Base-by-base conservation (phyloP, 2,888 invertebrate species). In the Cactoblastis cactorum region DNA sequence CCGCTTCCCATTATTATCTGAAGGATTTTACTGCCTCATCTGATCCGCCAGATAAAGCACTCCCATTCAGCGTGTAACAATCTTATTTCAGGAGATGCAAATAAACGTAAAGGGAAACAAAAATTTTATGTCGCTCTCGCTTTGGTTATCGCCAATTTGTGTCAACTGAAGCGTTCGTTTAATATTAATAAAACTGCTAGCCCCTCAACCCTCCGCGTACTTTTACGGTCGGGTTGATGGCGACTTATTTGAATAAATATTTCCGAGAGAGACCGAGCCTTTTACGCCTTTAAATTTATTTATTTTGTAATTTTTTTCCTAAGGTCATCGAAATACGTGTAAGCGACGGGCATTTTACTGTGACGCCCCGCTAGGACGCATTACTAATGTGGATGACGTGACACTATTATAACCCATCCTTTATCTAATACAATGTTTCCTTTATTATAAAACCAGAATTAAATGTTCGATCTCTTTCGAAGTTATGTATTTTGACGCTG, bases 181-280 rank as follows among this genome's bases (percentile, higher is more conserved):
- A 86, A 86, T 88, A 87, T 85, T 85, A 88, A 87, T 88, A 85
- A 86, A 87, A 84, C 74, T 77, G 79, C 80, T 80, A 75, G 80
- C 78, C 77, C 75, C 75, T 79, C 81, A 83, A 81, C 84, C 86
- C 86, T 84, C 74, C 66, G 76, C 78, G 77, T 77, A 74, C 80
- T 83, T 85, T 87, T 83, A 88, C 83, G 86, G 84, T 83, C 77
- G 83, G 82, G 67, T 85, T 84, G 80, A 83, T 84, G 80, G 83
- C 78, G 77, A 84, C 84, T 83, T 86, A 87, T 89, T 88, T 88
- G 81, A 89, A 88, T 88, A 86, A 87, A 88, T 87, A 85, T 85
- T 83, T 85, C 76, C 62, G 77, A 80, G 76, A 70, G 76, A 69
- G 74, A 69, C 69, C 69, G 71, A 69, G 65, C 68, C 62, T 60